phyloP scores from a whole-genome alignment of 2,797 vertebrate genomes.

The Malacoraja senta region DNA sequence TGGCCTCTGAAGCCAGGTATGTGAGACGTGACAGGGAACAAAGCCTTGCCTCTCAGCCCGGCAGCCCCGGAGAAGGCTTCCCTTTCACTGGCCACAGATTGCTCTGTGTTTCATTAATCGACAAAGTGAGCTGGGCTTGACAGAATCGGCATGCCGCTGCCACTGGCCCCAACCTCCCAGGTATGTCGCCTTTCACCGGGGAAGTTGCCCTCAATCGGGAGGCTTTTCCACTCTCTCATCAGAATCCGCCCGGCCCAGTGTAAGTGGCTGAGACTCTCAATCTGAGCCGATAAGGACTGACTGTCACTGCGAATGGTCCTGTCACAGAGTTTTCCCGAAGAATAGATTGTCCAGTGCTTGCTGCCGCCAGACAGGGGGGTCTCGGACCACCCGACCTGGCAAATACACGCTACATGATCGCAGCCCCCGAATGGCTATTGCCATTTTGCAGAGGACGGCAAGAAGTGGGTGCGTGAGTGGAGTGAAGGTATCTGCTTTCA shows the following conservation, averaged over 20 bases:
- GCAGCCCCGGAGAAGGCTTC: conserved; percentile 72
- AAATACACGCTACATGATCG: neutral
- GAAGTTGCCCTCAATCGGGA: conserved; percentile 71
- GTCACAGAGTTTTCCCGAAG: neutral
- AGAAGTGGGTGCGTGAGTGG: neutral
- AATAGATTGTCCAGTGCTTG: neutral
- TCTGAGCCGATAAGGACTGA: neutral
- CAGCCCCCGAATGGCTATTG: neutral
- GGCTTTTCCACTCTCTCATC: conserved; percentile 50
- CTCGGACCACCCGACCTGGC: neutral
- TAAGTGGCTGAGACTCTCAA: conserved; percentile 41
- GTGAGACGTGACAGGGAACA: conserved; percentile 88
- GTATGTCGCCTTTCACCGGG: conserved; percentile 79
- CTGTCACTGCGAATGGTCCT: neutral
- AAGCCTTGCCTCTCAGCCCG: conserved; percentile 78
- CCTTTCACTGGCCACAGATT: conserved; percentile 86
- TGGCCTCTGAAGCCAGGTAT: conserved; percentile 86
- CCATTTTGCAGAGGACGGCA: neutral
- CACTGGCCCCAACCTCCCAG: conserved; percentile 60
- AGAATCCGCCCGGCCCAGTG: conserved; percentile 37
- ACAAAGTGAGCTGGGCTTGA: conserved; percentile 70
- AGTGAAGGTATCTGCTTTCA: neutral
- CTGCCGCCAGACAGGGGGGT: neutral
- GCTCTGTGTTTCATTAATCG: conserved; percentile 85
- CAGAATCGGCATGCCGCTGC: conserved; percentile 72